Evolutionary conservation across 2,888 invertebrate species (phyloP), one percentile per base, ranked within the genome.

Genomic region (Metalampra italica): DNA sequence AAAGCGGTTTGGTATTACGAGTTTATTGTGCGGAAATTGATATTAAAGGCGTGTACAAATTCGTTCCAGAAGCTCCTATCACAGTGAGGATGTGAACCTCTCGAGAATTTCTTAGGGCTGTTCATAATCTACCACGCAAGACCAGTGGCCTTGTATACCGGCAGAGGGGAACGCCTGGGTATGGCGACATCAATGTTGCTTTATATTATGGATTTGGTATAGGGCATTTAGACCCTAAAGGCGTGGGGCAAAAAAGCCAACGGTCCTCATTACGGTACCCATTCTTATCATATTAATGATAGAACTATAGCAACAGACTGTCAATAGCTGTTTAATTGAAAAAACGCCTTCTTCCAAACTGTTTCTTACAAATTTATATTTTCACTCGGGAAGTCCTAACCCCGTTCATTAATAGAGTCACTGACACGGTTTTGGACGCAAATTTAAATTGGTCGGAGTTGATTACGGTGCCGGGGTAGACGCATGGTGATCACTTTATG

Each of bases 401-500:
- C 34, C 34, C 8, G 9, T 34, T 11, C 34, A 4, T 11, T 34
- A 34, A 34, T 34, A 34, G 34, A 3, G 22, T 22, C 5, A 22
- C 22, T 22, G 22, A 3, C 22, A 22, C 2, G 22, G n/a, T 36
- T n/a, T 36, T n/a, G n/a, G n/a, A 5, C 11, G 38, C 22, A 45
- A 12, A 30, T 29, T 5, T n/a, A 46, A 40, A 37, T 29, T 42
- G 22, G 42, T 42, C 8, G n/a, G 40, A 7, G 1, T 12, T 37
- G 11, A 13, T 8, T 29, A 7, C 7, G 9, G 49, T 60, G 61
- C 55, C 59, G 58, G 59, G 59, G 50, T 49, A 9, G 48, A 59
- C 59, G 54, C 61, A 60, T 62, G 54, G 51, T 56, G 60, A 64
- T 54, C 43, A 49, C 53, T 61, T 59, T 56, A 60, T 57, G 62